Evolutionary conservation across 2,888 invertebrate species (phyloP).

Genomic region (Synergus laeviventris): DNA sequence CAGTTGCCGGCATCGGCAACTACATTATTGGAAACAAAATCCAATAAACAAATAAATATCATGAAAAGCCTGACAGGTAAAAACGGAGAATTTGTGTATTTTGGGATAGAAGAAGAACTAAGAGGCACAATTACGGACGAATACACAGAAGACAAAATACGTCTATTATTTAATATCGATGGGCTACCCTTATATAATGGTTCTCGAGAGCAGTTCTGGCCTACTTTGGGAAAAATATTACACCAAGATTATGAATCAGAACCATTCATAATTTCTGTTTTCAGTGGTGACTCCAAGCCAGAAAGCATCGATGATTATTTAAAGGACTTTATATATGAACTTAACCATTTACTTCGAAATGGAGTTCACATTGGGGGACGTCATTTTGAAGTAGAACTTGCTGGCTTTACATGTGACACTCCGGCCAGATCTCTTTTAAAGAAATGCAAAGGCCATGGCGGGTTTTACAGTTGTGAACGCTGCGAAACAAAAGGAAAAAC

Average conservation of each 20-base stretch:
- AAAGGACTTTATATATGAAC: constrained; percentile 40
- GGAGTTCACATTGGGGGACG: constrained; percentile 9
- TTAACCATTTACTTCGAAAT: constrained; percentile 38
- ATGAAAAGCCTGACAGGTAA: background rate
- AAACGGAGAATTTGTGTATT: background rate
- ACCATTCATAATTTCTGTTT: constrained; percentile 42
- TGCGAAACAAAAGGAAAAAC: constrained; percentile 41
- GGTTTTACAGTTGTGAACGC: constrained; percentile 30
- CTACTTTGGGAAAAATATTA: constrained; percentile 34
- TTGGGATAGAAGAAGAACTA: background rate
- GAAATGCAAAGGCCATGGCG: constrained; percentile 40
- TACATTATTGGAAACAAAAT: background rate
- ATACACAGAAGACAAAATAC: background rate
- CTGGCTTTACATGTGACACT: constrained; percentile 1
- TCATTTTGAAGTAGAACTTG: constrained; percentile 23
- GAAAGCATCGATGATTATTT: constrained; percentile 30
- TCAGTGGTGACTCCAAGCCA: constrained; percentile 44
- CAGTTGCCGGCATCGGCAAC: background rate
- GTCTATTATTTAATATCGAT: background rate
- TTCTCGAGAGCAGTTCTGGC: background rate
- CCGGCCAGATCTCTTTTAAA: constrained; percentile 42
- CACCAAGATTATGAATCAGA: constrained; percentile 30
- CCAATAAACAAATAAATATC: background rate
- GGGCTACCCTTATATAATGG: background rate
- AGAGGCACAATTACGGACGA: background rate